Evolutionary conservation across 30 jellyfish, hydroid and myxozoan genomes (phyloP).

Genomic region (Catostylus mosaicus): DNA sequence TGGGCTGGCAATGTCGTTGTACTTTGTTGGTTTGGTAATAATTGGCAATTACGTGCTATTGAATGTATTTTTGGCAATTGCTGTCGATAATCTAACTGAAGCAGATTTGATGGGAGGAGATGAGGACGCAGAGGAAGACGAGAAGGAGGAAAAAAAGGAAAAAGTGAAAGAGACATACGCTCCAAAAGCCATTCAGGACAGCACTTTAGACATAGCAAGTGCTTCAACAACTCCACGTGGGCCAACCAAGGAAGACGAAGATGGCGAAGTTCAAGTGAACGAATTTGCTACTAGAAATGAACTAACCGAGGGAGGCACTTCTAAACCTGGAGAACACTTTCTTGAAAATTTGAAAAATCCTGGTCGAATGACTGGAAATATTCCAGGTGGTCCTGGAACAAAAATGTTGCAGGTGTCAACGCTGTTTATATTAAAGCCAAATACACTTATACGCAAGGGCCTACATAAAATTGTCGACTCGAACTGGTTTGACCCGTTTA

Average conservation of each 20-base stretch:
- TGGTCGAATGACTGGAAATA: constrained; percentile 81
- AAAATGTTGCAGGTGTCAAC: constrained; percentile 70
- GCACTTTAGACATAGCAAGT: constrained; percentile 19
- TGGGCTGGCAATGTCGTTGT: constrained; percentile 76
- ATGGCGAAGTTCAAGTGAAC: constrained; percentile 12
- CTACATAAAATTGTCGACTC: constrained; percentile 73
- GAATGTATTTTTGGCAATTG: constrained; percentile 90
- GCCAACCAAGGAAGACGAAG: constrained; percentile 24
- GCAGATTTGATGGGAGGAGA: constrained; percentile 79
- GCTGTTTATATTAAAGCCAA: constrained; percentile 56
- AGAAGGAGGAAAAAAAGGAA: constrained; percentile 66
- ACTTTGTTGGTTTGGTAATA: constrained; percentile 70
- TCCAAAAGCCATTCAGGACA: constrained; percentile 35
- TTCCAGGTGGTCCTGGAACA: constrained; percentile 67
- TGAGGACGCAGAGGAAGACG: constrained; percentile 71
- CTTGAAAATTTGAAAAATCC: constrained; percentile 84
- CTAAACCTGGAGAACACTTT: constrained; percentile 78
- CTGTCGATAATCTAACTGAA: constrained; percentile 83
- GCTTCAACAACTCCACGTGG: constrained; percentile 17
- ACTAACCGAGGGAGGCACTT: constrained; percentile 15
- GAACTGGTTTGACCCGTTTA: constrained; percentile 72
- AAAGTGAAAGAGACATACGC: constrained; percentile 69
- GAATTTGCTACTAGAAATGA: constrained; percentile 39
- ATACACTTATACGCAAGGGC: constrained; percentile 66
- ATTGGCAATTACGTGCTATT: constrained; percentile 86